Evolutionary conservation across 1,140 invertebrate genomes (phyloP).

Genomic region (Cherax quadricarinatus): DNA sequence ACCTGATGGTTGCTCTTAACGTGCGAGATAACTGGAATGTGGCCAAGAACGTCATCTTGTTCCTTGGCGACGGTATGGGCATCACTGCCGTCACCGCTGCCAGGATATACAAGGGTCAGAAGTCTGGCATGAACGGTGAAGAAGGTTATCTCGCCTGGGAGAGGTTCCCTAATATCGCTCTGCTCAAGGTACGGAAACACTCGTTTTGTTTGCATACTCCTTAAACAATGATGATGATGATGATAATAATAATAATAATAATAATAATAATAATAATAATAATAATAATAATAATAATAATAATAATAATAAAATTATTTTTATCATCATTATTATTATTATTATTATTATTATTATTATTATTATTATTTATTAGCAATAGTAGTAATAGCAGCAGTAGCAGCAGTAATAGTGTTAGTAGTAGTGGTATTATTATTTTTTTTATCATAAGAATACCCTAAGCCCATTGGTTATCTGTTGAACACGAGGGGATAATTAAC

Average conservation of each 20-base stretch:
- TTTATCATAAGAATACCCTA: too few species aligned
- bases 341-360: too few species aligned
- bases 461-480: too few species aligned
- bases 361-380: too few species aligned
- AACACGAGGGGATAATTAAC: too few species aligned
- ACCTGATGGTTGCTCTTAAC: conserved; percentile 35
- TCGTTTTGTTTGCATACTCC: neutral
- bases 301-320: too few species aligned
- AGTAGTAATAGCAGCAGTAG: too few species aligned
- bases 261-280: too few species aligned
- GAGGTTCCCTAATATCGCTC: conserved; percentile 41
- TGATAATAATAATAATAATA: neutral
- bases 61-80: conserved; percentile 96
- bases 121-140: conserved; percentile 7
- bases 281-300: too few species aligned
- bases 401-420: too few species aligned
- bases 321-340: too few species aligned
- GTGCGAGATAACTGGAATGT: conserved; percentile 66
- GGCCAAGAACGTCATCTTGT: conserved; percentile 94
- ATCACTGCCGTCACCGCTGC: conserved; percentile 91
- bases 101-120: conserved; percentile 76
- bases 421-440: too few species aligned
- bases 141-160: conserved; percentile 40
- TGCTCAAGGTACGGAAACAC: neutral
- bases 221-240: neutral